A percentile compares a stretch with the other conserved stretches of the same genome.
Evolutionary conservation across 2,797 vertebrate genomes (phyloP).

Genomic region (Carcharodon carcharias): DNA sequence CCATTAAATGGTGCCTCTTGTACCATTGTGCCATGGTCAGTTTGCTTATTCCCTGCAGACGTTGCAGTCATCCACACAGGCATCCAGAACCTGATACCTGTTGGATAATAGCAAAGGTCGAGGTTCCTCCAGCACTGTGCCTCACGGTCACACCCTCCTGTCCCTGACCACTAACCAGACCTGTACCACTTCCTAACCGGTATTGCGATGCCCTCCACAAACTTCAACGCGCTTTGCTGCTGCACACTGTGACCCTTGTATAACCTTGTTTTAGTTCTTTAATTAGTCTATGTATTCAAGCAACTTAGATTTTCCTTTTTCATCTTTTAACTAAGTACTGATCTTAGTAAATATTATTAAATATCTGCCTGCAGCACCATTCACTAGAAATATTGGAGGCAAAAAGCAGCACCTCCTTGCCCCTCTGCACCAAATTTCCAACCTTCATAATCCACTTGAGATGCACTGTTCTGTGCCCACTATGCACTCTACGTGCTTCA

Average conservation of each 20-base stretch:
- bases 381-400: not conserved
- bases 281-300: not conserved
- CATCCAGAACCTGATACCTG: not conserved
- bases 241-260: not conserved
- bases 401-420: not conserved
- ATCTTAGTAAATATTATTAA: not conserved
- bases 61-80: not conserved
- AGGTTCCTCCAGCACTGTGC: not conserved
- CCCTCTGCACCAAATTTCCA: not conserved
- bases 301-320: not conserved
- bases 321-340: not conserved
- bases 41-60: not conserved
- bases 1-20: not conserved
- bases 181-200: not conserved
- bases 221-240: not conserved
- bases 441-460: not conserved
- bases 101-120: not conserved
- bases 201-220: not conserved
- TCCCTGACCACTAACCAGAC: not conserved
- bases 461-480: not conserved
- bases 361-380: not conserved
- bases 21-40: not conserved
- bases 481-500: not conserved
- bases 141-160: not conserved
- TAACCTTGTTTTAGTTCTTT: not conserved